Evolutionary conservation across 1,140 invertebrate species (phyloP).

Genomic region (Trichonephila clavata): DNA sequence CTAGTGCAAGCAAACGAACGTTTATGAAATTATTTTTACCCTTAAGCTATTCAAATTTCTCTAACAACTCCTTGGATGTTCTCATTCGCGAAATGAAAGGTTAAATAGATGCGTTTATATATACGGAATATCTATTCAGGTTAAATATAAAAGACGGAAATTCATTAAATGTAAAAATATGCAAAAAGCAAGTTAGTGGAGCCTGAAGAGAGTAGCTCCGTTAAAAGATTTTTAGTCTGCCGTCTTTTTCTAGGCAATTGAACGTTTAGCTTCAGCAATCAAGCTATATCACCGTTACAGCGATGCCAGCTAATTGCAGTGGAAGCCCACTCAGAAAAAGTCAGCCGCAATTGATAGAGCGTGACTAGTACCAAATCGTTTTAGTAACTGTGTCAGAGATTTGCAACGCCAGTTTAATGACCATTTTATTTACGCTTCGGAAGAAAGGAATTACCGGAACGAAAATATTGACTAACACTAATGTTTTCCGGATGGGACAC

Average conservation of each 20-base stretch:
- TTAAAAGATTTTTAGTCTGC: constrained; percentile 26
- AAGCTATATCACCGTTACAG: background rate
- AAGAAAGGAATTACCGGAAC: background rate
- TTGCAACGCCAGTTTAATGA: background rate
- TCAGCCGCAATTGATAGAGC: background rate
- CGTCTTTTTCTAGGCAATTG: background rate
- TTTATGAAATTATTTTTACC: too few relatives aligned
- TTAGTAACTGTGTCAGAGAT: constrained; percentile 25
- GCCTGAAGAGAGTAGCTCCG: background rate
- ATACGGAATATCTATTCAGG: too few relatives aligned
- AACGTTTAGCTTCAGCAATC: constrained; percentile 2
- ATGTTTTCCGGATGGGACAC: constrained; percentile 6
- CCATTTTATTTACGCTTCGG: background rate
- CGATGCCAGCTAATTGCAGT: background rate
- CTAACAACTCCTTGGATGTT: too few relatives aligned
- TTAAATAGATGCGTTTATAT: too few relatives aligned
- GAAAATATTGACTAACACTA: background rate
- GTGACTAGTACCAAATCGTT: constrained; percentile 4
- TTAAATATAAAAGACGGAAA: background rate
- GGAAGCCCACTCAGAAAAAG: too few relatives aligned
- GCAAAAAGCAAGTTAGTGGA: background rate
- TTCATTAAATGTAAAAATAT: background rate
- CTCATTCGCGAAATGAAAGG: too few relatives aligned
- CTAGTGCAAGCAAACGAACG: too few relatives aligned
- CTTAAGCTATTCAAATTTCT: too few relatives aligned